Evolutionary conservation across 2,888 invertebrate genomes (phyloP).

Genomic region (Leucophenga montana): DNA sequence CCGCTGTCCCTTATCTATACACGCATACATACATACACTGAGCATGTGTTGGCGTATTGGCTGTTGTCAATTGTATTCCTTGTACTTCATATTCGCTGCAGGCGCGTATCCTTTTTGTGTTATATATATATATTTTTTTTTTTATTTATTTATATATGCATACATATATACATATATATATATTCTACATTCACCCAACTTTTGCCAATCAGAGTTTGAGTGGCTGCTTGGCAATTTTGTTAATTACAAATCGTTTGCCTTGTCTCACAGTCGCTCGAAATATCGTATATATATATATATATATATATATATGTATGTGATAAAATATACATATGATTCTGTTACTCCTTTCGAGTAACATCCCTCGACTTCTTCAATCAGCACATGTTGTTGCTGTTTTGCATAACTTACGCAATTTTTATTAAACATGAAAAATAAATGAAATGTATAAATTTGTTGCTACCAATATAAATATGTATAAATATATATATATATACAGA

Average conservation of each 20-base stretch:
- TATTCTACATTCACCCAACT: background rate
- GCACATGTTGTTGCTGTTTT: too few relatives aligned
- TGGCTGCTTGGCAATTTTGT: conserved; percentile 73
- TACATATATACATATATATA: background rate
- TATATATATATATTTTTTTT: background rate
- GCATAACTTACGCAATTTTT: too few relatives aligned
- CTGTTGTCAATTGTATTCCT: conserved; percentile 58
- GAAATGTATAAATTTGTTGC: too few relatives aligned
- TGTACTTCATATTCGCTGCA: conserved; percentile 11
- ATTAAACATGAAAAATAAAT: too few relatives aligned
- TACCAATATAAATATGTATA: too few relatives aligned
- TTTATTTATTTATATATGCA: background rate
- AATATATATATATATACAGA: too few relatives aligned
- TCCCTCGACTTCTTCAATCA: too few relatives aligned
- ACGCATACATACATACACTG: conserved; percentile 5
- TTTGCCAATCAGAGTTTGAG: conserved; percentile 41
- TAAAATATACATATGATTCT: too few relatives aligned
- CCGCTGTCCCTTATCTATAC: too few relatives aligned
- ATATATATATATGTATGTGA: too few relatives aligned
- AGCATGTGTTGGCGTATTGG: conserved; percentile 50
- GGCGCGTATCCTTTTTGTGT: conserved; percentile 13
- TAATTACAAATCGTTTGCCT: conserved; percentile 71
- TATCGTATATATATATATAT: too few relatives aligned
- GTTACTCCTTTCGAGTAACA: too few relatives aligned
- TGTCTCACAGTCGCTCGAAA: conserved; percentile 36